Percentiles rank a stretch among this genome's conserved stretches.
Evolutionary conservation across 2,113 vertebrate species (phyloP).

Genomic region (Nansenia antarctica): DNA sequence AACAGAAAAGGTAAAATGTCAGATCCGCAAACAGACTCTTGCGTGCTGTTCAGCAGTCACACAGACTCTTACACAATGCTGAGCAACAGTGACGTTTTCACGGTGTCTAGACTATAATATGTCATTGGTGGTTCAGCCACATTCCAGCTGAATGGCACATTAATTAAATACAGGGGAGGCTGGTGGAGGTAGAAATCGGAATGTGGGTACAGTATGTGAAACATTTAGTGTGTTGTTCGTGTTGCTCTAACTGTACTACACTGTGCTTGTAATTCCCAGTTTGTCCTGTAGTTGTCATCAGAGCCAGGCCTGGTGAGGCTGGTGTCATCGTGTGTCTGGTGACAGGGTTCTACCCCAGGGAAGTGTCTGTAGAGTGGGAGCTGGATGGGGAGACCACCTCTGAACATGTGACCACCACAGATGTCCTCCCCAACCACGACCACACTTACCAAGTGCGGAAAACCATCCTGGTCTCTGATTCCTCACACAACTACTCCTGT

Average conservation of each 20-base stretch:
- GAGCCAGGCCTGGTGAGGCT: background rate
- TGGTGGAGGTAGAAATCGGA: no score
- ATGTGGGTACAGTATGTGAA: no score
- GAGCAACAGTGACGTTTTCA: no score
- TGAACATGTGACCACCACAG: background rate
- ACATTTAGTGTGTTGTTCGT: no score
- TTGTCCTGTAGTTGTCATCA: background rate
- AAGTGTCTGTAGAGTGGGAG: constrained; percentile 21
- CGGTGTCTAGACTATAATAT: no score
- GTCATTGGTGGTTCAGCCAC: no score
- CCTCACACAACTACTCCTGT: constrained; percentile 6
- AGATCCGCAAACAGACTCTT: no score
- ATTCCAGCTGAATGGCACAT: no score
- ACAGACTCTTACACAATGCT: no score
- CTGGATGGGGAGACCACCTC: background rate
- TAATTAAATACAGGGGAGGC: no score
- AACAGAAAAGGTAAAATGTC: constrained; percentile 12
- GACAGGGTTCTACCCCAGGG: constrained; percentile 50
- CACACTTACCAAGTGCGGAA: background rate
- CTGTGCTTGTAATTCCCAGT: background rate
- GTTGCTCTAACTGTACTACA: background rate
- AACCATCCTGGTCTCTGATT: background rate
- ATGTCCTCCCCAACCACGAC: background rate
- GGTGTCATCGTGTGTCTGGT: constrained; percentile 38
- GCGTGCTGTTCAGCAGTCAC: no score